Evolutionary conservation across 2,113 vertebrate genomes (phyloP), one percentile per base, ranked within the genome.

Genomic region (Plotosus lineatus): DNA sequence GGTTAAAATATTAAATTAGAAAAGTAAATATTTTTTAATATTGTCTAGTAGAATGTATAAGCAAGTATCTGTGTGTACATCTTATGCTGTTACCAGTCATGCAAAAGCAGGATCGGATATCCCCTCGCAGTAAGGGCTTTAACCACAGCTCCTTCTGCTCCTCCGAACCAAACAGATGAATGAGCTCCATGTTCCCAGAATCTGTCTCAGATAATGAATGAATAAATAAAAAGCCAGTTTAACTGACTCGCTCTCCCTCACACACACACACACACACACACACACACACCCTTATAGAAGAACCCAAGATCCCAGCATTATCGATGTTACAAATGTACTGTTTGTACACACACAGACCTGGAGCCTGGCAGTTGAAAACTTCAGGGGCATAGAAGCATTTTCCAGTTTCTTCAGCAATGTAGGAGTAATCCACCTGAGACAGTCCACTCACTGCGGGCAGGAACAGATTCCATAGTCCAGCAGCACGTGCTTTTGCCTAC

Each of bases 291-390:
- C 26, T 1, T 21, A 31, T 3, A 11, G 12, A 71, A 31, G 26
- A 73, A 66, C 3, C 9, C 61, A n/a, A 19, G 1, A 42, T 40
- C 38, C 6, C 14, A 51, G 17, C 7, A 38, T 9, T 74, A 55
- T 11, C n/a, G n/a, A n/a, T n/a, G n/a, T n/a, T n/a, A n/a, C n/a
- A n/a, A n/a, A n/a, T 74, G 12, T 56, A 26, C 6, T 56, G 8
- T 40, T 40, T n/a, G 17, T 53, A 17, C 61, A 73, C 3, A 28
- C 33, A 61, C 77, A 73, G 42, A 83, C 97, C 96, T 88, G 97
- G 97, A 60, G 97, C 97, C 8, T 98, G 96, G 83, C 97, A 99
- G 90, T 98, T 99, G 86, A 98, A 98, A 79, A 98, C 84, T 44
- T 96, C 93, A 19, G 97, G 91, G 79, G 96, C 95, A 81, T 96